Conservation (phyloP, 1,140 invertebrate species). For the silkworm (Bombyx mori) region ASM3026992v2 NC_085109.1:8130501-8131000, state of each 20-base stretch:
- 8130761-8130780: constrained; percentile 49
- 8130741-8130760: constrained; percentile 58
- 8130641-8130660: constrained; percentile 82
- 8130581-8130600: constrained; percentile 70
- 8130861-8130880: constrained; percentile 81
- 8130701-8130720: constrained; percentile 73
- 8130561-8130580: constrained; percentile 78
- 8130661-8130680: constrained; percentile 84
- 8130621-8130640: constrained; percentile 72
- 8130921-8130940: constrained; percentile 85
- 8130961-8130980: constrained; percentile 79
- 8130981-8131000: constrained; percentile 82
- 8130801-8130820: constrained; percentile 66
- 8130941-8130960: constrained; percentile 84
- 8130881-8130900: constrained; percentile 83
- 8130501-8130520: constrained; percentile 79
- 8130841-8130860: constrained; percentile 81
- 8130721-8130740: constrained; percentile 49
- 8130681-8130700: constrained; percentile 89
- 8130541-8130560: constrained; percentile 80
- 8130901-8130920: constrained; percentile 85
- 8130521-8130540: constrained; percentile 79
- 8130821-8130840: constrained; percentile 77
- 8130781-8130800: constrained; percentile 57
- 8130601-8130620: constrained; percentile 70